A percentile compares a stretch with the other conserved stretches of the same genome.
These are phyloP conservation scores for Drosophila parvula DNA, from an alignment of 1,140 invertebrate genomes.

Conservation along the genomic window DNA sequence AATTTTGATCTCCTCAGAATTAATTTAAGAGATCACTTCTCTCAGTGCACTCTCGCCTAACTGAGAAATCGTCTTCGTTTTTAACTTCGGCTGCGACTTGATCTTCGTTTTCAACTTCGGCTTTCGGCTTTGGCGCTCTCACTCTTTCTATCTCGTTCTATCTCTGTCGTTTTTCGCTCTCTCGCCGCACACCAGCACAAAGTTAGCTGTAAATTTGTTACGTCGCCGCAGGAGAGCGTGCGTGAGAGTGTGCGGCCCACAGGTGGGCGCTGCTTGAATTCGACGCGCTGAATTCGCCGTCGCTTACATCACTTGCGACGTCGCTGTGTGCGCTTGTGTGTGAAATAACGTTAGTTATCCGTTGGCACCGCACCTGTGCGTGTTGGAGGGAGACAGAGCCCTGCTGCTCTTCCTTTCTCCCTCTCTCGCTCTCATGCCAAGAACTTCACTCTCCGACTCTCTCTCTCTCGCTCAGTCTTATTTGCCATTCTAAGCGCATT, in stretches of 20 bases:
- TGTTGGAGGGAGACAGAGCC: constrained; percentile 16
- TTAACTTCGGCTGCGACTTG: constrained; percentile 16
- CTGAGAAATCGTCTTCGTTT: constrained; percentile 23
- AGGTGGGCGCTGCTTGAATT: constrained; percentile 57
- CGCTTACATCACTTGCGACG: constrained; percentile 73
- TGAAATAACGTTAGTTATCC: constrained; percentile 80
- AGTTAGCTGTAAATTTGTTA: constrained; percentile 84
- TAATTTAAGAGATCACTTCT: background rate
- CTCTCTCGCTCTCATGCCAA: constrained; percentile 10
- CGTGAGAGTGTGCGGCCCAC: constrained; percentile 25
- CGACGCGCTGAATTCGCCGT: constrained; percentile 65
- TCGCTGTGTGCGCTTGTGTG: constrained; percentile 48
- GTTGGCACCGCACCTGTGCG: constrained; percentile 59
- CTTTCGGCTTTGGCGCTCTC: constrained; percentile 2
- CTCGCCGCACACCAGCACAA: constrained; percentile 65
- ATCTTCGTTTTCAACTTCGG: constrained; percentile 34
- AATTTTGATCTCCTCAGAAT: background rate
- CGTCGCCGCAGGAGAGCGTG: constrained; percentile 52
- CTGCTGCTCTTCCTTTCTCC: constrained; percentile 8
- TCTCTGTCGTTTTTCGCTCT: constrained; percentile 16
- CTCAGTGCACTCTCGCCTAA: constrained; percentile 6
- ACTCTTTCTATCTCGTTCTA: constrained; percentile 14
- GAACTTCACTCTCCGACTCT: constrained; percentile 8
- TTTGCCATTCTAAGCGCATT: constrained; percentile 81
- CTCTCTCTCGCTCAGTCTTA: constrained; percentile 55